Base-by-base conservation (phyloP, 2,888 invertebrate genomes). In the Himalopsyche anomala region DNA sequence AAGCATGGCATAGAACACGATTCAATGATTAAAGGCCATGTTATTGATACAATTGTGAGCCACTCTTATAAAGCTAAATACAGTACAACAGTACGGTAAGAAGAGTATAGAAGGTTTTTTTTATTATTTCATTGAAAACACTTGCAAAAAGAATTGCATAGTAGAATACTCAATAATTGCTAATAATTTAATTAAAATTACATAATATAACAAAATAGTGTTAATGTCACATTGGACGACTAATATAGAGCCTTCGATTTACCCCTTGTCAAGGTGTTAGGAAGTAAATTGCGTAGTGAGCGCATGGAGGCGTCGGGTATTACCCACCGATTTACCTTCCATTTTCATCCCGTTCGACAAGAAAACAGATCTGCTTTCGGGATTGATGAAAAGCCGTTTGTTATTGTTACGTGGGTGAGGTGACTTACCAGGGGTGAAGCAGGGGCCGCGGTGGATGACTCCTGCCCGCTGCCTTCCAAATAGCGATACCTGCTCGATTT, bases 311-410 rank as follows among this genome's bases (percentile, higher is more conserved):
- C 74, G 38, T 15, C 28, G 74, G 74, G 74, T 74, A 74, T 36
- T 74, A 74, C 74, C 38, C 38, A 15, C 36, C 74, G 74, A 74
- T 74, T 74, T 36, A 74, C 74, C 9, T 36, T 36, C 12, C 74
- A 74, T 36, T 36, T 36, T 79, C 84, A 51, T 79, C 84, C 84
- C 79, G 36, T 84, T 79, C 54, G 54, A 36, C 55, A 79, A 74
- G 74, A 36, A 74, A 74, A 74, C 74, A 74, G 74, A 74, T 74
- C 74, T 74, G 38, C 74, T 15, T 74, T 74, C 36, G 84, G 55
- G 84, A 84, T 84, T 84, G 80, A 84, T 84, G 84, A 84, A 83
- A 80, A 80, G 84, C 80, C 54, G 84, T 84, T 84, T 80, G 84
- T 84, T 84, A 84, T 80, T 80, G 84, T 80, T 56, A 84, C 74